Evolutionary conservation across 2,797 vertebrate genomes (phyloP).

Genomic region (Furcifer pardalis): DNA sequence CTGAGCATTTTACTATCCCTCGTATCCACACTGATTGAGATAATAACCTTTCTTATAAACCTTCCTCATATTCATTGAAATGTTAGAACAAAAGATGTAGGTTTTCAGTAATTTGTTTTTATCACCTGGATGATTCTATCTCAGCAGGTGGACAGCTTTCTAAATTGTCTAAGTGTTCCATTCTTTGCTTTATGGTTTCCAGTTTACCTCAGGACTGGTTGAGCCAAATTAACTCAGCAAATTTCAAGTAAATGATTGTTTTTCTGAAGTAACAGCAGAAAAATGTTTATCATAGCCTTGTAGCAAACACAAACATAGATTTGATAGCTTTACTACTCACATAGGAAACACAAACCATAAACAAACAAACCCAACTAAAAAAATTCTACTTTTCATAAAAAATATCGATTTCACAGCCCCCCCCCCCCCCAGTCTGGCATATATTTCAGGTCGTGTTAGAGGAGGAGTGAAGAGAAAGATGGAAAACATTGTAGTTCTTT

Average conservation of each 20-base stretch:
- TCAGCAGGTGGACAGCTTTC: background rate
- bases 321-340: background rate
- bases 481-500: background rate
- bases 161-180: background rate
- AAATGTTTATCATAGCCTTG: conserved; percentile 2
- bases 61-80: no score
- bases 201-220: conserved; percentile 13
- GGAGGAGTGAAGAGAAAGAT: background rate
- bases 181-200: no score
- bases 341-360: background rate
- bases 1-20: no score
- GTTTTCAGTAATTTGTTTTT: background rate
- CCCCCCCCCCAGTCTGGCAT: background rate
- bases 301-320: background rate
- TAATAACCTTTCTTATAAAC: no score
- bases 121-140: background rate
- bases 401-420: background rate
- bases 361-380: background rate
- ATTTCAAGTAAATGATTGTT: conserved; percentile 15
- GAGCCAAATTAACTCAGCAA: background rate
- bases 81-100: no score
- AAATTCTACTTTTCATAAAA: background rate
- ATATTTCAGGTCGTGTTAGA: background rate
- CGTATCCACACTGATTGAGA: no score
- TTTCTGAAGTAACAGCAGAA: background rate